phyloP scores from a whole-genome alignment of 2,888 invertebrate genomes.

The Onchidella celtica region DNA sequence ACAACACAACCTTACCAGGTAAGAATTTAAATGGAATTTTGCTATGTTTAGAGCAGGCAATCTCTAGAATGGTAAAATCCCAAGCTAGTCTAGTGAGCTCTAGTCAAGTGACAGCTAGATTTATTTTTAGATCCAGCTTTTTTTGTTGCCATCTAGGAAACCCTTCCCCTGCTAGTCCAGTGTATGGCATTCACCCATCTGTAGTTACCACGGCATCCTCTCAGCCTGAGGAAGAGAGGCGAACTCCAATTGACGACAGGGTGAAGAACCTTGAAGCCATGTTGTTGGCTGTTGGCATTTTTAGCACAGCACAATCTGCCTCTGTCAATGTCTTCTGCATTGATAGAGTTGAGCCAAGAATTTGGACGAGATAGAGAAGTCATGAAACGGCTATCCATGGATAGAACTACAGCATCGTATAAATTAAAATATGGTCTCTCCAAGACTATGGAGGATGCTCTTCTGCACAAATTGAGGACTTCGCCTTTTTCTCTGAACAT shows the following conservation, averaged over 20 bases:
- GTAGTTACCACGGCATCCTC: neutral
- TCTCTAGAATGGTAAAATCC: too few relatives aligned
- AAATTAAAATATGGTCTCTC: constrained; percentile 43
- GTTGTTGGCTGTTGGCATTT: constrained; percentile 3
- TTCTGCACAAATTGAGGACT: constrained; percentile 23
- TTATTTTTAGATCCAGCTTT: too few relatives aligned
- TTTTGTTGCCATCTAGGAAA: too few relatives aligned
- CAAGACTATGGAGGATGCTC: constrained; percentile 27
- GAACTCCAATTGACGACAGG: constrained; percentile 17
- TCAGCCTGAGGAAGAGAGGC: neutral
- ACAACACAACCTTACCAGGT: too few relatives aligned
- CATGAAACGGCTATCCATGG: constrained; percentile 39
- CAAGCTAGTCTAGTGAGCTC: too few relatives aligned
- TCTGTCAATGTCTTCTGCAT: neutral
- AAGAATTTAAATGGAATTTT: too few relatives aligned
- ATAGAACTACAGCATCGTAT: constrained; percentile 49
- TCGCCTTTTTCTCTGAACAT: constrained; percentile 51
- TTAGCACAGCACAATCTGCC: constrained; percentile 12
- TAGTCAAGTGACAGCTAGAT: too few relatives aligned
- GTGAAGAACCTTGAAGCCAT: constrained; percentile 28
- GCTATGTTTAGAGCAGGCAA: too few relatives aligned
- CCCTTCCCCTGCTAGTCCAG: neutral
- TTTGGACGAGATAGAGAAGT: constrained; percentile 35
- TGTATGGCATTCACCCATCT: neutral
- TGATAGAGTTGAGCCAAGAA: neutral